These are phyloP conservation scores for Rallus crepitans DNA, from an alignment of 2,797 vertebrate genomes.

Conservation along the genomic window DNA sequence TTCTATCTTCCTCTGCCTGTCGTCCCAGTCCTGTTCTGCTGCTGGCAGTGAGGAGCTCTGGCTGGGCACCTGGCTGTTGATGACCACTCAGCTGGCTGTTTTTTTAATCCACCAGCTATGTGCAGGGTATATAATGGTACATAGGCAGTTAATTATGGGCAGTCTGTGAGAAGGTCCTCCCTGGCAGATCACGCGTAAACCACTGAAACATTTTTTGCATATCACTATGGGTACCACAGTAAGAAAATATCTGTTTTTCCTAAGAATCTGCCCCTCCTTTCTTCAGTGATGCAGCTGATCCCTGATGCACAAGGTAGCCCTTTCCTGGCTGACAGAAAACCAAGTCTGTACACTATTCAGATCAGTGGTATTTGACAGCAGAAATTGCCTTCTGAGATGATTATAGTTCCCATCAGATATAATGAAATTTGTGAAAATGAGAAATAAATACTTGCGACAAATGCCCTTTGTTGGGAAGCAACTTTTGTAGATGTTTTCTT, in stretches of 20 bases:
- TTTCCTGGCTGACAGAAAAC: background rate
- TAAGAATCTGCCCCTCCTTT: background rate
- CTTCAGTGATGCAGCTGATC: background rate
- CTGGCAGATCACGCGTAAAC: background rate
- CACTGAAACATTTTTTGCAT: background rate
- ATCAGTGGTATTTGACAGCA: background rate
- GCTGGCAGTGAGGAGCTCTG: rapidly evolving
- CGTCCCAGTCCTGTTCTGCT: too few species aligned
- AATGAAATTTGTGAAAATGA: background rate
- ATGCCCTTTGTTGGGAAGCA: background rate
- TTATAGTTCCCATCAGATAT: background rate
- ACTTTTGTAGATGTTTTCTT: background rate
- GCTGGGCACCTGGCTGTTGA: rapidly evolving
- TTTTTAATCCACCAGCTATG: background rate
- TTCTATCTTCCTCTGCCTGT: rapidly evolving
- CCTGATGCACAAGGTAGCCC: background rate
- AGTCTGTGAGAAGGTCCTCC: background rate
- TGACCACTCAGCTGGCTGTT: rapidly evolving
- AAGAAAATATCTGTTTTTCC: background rate
- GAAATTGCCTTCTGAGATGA: background rate
- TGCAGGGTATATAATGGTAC: background rate
- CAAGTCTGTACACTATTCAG: background rate
- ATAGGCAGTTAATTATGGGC: background rate
- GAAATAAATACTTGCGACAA: background rate
- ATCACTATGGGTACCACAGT: background rate